Evolutionary conservation across 2,113 vertebrate species (phyloP).

Genomic region (Neomonachus schauinslandi): DNA sequence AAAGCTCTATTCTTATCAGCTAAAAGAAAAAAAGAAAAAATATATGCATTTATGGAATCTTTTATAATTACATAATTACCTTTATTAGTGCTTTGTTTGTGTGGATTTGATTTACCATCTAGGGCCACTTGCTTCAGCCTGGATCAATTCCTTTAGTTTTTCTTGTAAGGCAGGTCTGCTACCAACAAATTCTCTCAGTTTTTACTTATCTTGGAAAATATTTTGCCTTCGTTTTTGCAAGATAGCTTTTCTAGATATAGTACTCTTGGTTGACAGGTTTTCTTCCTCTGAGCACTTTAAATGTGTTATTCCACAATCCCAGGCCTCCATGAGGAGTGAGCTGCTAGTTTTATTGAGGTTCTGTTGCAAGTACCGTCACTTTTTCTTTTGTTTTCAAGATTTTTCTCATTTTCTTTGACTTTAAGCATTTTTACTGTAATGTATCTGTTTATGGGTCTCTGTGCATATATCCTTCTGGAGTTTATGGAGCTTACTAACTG

Average conservation of each 20-base stretch:
- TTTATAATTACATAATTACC: neutral
- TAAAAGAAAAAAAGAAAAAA: neutral
- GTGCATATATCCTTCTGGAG: neutral
- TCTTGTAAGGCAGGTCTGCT: neutral
- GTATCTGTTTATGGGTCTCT: neutral
- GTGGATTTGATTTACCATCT: neutral
- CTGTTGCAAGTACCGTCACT: neutral
- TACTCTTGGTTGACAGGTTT: neutral
- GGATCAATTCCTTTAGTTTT: neutral
- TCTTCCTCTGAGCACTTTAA: neutral
- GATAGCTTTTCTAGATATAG: neutral
- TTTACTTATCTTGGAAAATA: neutral
- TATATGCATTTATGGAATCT: neutral
- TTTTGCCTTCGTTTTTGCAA: neutral
- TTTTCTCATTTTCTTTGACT: neutral
- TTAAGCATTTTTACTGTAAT: neutral
- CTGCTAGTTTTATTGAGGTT: neutral
- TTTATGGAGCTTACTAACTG: neutral
- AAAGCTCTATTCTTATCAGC: neutral
- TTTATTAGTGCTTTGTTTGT: neutral
- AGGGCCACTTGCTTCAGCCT: neutral
- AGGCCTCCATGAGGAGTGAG: neutral
- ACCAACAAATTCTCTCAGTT: neutral
- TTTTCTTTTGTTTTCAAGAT: neutral
- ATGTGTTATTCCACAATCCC: neutral